These are phyloP conservation scores for Halichondria panicea DNA, from an alignment of 37 sponge, comb jelly and placozoan species.

Conservation along the genomic window DNA sequence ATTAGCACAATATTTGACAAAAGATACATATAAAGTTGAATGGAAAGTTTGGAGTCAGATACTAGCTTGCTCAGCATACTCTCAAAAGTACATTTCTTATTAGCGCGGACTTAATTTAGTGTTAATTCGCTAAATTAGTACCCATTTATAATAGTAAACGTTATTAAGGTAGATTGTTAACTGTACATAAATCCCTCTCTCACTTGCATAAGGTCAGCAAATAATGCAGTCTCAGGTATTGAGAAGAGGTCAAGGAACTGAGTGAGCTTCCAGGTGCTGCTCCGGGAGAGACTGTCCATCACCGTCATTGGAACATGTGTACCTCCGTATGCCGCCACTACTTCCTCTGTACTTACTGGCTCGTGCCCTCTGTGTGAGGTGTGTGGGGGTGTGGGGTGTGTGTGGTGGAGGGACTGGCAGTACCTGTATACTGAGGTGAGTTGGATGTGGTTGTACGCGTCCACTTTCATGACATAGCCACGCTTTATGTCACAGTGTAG, in stretches of 20 bases:
- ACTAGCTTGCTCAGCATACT: no score
- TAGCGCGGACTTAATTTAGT: no score
- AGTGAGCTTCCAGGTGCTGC: constrained; percentile 26
- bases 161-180: no score
- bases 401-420: not conserved
- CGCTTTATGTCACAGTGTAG: constrained; percentile 82
- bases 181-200: no score
- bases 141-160: no score
- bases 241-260: constrained; percentile 89
- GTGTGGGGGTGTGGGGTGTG: not conserved
- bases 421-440: constrained; percentile 82
- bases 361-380: constrained; percentile 56
- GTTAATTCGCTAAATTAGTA: no score
- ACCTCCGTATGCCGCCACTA: constrained; percentile 73
- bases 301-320: constrained; percentile 78
- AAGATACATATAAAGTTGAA: no score
- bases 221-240: constrained; percentile 74
- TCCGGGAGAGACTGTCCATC: constrained; percentile 37
- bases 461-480: constrained; percentile 88
- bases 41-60: no score
- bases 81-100: no score
- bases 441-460: constrained; percentile 84
- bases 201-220: constrained; percentile 83
- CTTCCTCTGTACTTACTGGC: constrained; percentile 52
- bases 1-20: no score